Conservation (phyloP, 2,113 vertebrate genomes). For the Arothron firmamentum region DNA sequence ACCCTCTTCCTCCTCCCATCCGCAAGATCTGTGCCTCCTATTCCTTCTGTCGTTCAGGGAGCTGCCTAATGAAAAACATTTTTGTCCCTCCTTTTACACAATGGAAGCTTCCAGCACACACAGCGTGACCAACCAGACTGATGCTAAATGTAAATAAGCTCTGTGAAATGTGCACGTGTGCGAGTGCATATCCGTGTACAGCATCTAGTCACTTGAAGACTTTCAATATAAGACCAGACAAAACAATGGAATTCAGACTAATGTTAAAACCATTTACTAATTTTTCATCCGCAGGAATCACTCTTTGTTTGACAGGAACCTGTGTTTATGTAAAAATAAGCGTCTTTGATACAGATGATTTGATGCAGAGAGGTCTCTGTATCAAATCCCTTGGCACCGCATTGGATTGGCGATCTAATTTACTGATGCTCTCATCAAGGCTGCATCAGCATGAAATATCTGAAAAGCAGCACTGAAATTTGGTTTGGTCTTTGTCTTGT, state of each 20-base stretch:
- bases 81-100: conserved; percentile 52
- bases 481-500: conserved; percentile 8
- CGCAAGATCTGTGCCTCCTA: conserved; percentile 4
- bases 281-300: neutral
- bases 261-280: neutral
- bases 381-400: conserved; percentile 21
- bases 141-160: conserved; percentile 66
- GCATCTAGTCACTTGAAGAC: neutral
- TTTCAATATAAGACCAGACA: neutral
- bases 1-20: neutral
- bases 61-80: conserved; percentile 16
- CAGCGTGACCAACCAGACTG: conserved; percentile 48
- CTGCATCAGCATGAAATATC: conserved; percentile 25
- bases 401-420: conserved; percentile 44
- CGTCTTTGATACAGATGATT: too few relatives aligned
- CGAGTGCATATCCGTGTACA: conserved; percentile 7
- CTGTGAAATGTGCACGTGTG: conserved; percentile 27
- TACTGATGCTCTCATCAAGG: conserved; percentile 40
- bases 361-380: too few relatives aligned
- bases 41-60: conserved; percentile 2
- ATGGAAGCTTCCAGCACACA: conserved; percentile 59
- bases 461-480: conserved; percentile 12
- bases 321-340: neutral
- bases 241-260: neutral
- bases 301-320: neutral